phyloP scores from a whole-genome alignment of 64 coral and sea anemone species.

The Montipora foliosa region DNA sequence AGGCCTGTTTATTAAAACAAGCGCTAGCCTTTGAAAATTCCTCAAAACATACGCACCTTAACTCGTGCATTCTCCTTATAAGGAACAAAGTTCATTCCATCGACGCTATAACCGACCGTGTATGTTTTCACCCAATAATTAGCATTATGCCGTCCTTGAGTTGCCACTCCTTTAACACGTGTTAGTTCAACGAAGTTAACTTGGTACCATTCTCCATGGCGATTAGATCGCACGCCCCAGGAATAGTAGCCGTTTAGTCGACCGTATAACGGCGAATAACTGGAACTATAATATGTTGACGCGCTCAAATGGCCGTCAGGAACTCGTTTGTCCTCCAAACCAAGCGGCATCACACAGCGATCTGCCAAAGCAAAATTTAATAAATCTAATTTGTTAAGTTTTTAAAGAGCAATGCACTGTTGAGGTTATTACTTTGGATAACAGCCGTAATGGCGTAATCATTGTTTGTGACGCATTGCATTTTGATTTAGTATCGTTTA shows the following conservation, averaged over 20 bases:
- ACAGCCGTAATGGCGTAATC: no score
- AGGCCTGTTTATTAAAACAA: no score
- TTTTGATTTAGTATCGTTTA: no score
- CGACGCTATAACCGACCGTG: constrained; percentile 67
- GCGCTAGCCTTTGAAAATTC: no score
- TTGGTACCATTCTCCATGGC: constrained; percentile 66
- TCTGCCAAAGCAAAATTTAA: constrained; percentile 17
- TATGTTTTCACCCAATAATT: constrained; percentile 90
- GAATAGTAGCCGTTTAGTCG: constrained; percentile 68
- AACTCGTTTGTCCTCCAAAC: constrained; percentile 77
- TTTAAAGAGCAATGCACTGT: no score
- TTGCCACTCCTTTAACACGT: constrained; percentile 82
- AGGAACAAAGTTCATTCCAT: constrained; percentile 55
- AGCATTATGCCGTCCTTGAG: constrained; percentile 75
- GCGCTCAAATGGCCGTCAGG: constrained; percentile 72
- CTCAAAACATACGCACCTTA: neutral
- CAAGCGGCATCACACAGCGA: constrained; percentile 86
- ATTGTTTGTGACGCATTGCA: no score
- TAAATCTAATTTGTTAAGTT: no score
- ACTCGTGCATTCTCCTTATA: constrained; percentile 44
- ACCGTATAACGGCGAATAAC: constrained; percentile 64
- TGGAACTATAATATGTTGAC: constrained; percentile 62
- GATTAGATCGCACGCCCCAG: constrained; percentile 68
- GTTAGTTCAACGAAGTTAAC: constrained; percentile 67
- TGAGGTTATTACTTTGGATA: no score